Conservation (phyloP, 2,888 invertebrate species). For the Rhagonycha fulva region DNA sequence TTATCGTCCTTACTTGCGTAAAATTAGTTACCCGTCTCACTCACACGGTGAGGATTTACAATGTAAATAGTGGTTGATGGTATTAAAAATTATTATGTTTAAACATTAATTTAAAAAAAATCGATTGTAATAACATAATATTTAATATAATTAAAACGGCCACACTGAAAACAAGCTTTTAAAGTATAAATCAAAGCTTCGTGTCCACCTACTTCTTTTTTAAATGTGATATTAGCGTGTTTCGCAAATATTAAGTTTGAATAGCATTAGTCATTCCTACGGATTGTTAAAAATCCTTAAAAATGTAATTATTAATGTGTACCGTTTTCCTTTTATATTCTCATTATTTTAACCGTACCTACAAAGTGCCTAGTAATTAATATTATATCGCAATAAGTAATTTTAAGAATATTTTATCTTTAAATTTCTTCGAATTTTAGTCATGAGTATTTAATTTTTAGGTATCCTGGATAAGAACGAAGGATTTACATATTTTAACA, state of each 20-base stretch:
- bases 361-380: background rate
- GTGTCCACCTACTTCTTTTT: background rate
- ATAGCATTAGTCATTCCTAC: background rate
- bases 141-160: conserved; percentile 5
- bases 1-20: conserved; percentile 26
- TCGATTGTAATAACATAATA: conserved; percentile 6
- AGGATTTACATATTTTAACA: conserved; percentile 72
- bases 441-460: conserved; percentile 47
- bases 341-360: background rate
- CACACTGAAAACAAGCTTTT: background rate
- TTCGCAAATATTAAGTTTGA: background rate
- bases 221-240: background rate
- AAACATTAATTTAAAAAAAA: conserved; percentile 10
- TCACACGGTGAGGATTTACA: conserved; percentile 22
- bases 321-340: background rate
- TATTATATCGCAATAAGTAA: background rate
- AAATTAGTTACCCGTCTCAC: conserved; percentile 30
- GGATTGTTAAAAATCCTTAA: background rate
- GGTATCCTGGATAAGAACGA: conserved; percentile 76
- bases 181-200: background rate
- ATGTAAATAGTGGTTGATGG: conserved; percentile 22
- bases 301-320: background rate
- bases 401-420: background rate
- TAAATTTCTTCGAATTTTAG: too few relatives aligned
- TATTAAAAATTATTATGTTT: conserved; percentile 12